Percentiles rank a stretch among this genome's conserved stretches.
These are phyloP conservation scores for Tribolium castaneum DNA, from an alignment of 1,140 invertebrate genomes.

Conservation along the genomic window DNA sequence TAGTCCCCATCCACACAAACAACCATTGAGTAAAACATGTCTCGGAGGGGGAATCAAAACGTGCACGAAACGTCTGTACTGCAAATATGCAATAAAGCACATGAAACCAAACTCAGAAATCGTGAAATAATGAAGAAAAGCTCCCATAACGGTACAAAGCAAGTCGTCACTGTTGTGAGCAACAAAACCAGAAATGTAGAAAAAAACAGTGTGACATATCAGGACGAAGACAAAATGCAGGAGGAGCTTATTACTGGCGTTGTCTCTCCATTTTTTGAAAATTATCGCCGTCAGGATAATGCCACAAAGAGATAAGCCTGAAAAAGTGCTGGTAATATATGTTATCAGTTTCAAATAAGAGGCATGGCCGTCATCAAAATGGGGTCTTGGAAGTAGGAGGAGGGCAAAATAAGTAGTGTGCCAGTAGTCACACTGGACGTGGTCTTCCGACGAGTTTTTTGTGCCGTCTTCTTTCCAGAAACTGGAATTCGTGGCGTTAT, in stretches of 20 bases:
- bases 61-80: slow-evolving; percentile 72
- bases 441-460: neutral
- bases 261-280: slow-evolving; percentile 71
- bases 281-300: slow-evolving; percentile 70
- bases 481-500: slow-evolving; percentile 9
- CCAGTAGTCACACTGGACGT: slow-evolving; percentile 50
- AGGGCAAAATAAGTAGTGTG: slow-evolving; percentile 59
- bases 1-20: slow-evolving; percentile 59
- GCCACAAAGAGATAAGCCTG: slow-evolving; percentile 68
- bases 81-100: slow-evolving; percentile 72
- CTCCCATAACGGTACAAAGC: slow-evolving; percentile 54
- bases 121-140: slow-evolving; percentile 71
- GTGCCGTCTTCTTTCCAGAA: slow-evolving; percentile 45
- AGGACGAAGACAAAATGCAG: slow-evolving; percentile 70
- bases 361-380: slow-evolving; percentile 42
- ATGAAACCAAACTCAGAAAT: slow-evolving; percentile 75
- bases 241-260: slow-evolving; percentile 72
- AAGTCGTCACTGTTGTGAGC: slow-evolving; percentile 61
- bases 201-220: slow-evolving; percentile 68
- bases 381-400: slow-evolving; percentile 43
- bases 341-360: slow-evolving; percentile 70
- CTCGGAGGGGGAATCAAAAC: slow-evolving; percentile 67
- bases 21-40: slow-evolving; percentile 59
- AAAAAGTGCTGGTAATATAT: slow-evolving; percentile 70
- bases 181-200: slow-evolving; percentile 67